A percentile compares a stretch with the other conserved stretches of the same genome.
Evolutionary conservation across 2,113 vertebrate genomes (phyloP).

Genomic region (Neodontobutis hainanensis): DNA sequence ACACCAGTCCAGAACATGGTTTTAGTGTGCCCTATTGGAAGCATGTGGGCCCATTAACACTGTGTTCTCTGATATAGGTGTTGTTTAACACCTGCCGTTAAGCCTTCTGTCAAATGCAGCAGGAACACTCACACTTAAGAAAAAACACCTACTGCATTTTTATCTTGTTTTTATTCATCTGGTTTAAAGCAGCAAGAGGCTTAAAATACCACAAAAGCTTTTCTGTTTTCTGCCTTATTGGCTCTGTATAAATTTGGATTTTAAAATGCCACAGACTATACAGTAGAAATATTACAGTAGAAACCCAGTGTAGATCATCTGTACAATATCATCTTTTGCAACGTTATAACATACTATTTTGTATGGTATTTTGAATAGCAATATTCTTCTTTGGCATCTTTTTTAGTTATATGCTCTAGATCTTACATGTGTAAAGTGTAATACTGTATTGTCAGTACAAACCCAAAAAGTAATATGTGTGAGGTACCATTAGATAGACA

Average conservation of each 20-base stretch:
- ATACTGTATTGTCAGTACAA: too few relatives aligned
- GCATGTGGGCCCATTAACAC: slow-evolving; percentile 70
- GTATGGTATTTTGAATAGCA: too few relatives aligned
- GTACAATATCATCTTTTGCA: too few relatives aligned
- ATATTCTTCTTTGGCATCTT: too few relatives aligned
- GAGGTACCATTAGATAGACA: too few relatives aligned
- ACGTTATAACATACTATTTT: too few relatives aligned
- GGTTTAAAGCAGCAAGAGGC: neutral
- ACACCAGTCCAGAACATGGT: slow-evolving; percentile 32
- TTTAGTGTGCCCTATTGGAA: slow-evolving; percentile 60
- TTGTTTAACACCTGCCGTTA: slow-evolving; percentile 65
- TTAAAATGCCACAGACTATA: too few relatives aligned
- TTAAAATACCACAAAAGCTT: neutral
- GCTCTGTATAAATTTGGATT: neutral
- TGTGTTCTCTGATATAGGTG: slow-evolving; percentile 51
- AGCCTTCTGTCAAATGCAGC: slow-evolving; percentile 36
- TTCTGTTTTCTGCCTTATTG: neutral
- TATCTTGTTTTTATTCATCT: neutral
- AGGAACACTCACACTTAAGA: slow-evolving; percentile 20
- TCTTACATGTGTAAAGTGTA: too few relatives aligned
- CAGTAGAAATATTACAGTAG: neutral
- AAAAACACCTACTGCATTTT: slow-evolving; percentile 12
- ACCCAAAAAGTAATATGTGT: too few relatives aligned
- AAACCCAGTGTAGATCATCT: neutral
- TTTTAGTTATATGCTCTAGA: too few relatives aligned